Evolutionary conservation across 2,797 vertebrate genomes (phyloP).

Genomic region (Characodon lateralis): DNA sequence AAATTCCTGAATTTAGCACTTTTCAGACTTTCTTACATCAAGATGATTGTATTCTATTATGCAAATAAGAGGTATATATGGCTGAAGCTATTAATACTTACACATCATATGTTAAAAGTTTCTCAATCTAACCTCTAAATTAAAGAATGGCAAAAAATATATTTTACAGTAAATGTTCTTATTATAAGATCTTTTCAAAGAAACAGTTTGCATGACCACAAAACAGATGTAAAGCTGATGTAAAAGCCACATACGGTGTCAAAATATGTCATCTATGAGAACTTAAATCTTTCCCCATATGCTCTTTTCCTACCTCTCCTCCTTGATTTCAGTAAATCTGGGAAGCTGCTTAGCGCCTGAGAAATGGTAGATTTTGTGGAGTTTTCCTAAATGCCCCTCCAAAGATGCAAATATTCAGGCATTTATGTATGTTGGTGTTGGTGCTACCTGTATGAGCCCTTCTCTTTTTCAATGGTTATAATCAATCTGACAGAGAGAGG

Average conservation of each 20-base stretch:
- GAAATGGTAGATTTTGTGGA: constrained; percentile 81
- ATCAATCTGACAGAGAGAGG: too few relatives aligned
- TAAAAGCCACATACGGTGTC: background rate
- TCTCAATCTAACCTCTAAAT: background rate
- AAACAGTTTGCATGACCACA: background rate
- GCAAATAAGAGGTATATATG: background rate
- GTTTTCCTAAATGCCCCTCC: constrained; percentile 62
- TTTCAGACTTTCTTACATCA: background rate
- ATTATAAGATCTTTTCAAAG: background rate
- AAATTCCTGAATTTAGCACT: background rate
- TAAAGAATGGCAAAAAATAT: background rate
- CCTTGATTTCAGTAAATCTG: constrained; percentile 67
- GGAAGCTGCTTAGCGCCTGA: constrained; percentile 77
- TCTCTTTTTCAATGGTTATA: too few relatives aligned
- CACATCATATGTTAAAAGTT: background rate
- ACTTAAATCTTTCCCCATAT: background rate
- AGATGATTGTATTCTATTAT: background rate
- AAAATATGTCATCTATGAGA: background rate
- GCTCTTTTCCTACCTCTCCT: background rate
- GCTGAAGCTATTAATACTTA: background rate
- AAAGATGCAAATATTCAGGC: constrained; percentile 12
- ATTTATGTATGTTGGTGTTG: background rate
- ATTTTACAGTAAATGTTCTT: background rate
- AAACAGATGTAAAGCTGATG: background rate
- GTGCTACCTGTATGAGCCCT: background rate